Base-by-base conservation (phyloP, 2,113 vertebrate genomes). In the Marmota flaviventris region DNA sequence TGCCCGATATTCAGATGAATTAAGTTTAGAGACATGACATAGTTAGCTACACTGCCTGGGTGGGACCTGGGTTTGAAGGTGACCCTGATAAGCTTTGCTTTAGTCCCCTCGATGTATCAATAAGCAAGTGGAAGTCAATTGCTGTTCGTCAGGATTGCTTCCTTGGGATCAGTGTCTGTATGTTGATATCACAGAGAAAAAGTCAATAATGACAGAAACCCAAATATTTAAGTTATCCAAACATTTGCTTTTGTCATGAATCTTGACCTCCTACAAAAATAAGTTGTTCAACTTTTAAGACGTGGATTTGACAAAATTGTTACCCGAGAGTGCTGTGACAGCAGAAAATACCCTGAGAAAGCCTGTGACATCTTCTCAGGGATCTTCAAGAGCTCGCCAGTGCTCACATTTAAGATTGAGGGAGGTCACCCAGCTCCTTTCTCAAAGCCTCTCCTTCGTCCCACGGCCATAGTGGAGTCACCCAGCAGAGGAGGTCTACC, bases 291-390 rank as follows among this genome's bases (percentile, higher is more conserved):
- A 22, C 17, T 85, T 8, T 10, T 13, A 63, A 32, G 72, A 88
- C 11, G 20, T 16, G 17, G 16, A 6, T 2, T 2, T 32, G 53
- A 84, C 48, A 78, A 39, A 58, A 22, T 16, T 1, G 27, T 11
- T 25, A 24, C 20, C 9, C 20, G 42, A 27, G 65, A 75, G 29
- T 8, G 12, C 37, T 22, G 16, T 1, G 0, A 20, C 1, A 29
- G 58, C 24, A 16, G 37, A 39, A 12, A 32, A 58, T 2, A 34
- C 42, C 42, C 56, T 13, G 8, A 51, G 70, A 22, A 25, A 76
- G 51, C 3, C 34, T 5, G 0, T 0, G 5, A 5, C 5, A 12
- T 12, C 13, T 5, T 39, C 51, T 48, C 32, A 8, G 25, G 7
- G 3, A 17, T 39, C 34, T 32, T n/a, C 29, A 16, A n/a, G 22